phyloP scores from a whole-genome alignment of 2,888 invertebrate genomes.

The Deroplatys truncata region DNA sequence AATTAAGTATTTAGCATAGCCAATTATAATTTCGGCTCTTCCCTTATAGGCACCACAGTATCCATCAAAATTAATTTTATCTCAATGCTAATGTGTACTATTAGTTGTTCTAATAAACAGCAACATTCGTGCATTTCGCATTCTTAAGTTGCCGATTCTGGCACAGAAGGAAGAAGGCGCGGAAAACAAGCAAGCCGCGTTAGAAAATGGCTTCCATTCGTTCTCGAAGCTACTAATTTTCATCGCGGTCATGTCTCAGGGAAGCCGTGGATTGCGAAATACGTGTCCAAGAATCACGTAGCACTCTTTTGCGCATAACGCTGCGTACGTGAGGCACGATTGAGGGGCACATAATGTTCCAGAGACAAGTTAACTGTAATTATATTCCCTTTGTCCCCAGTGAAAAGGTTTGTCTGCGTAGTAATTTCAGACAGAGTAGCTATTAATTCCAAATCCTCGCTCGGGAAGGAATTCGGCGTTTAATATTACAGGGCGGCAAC shows the following conservation, averaged over 20 bases:
- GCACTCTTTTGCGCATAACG: neutral
- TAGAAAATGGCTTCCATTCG: neutral
- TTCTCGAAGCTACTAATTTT: neutral
- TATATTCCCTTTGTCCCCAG: neutral
- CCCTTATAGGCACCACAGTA: no score
- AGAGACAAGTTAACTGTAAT: neutral
- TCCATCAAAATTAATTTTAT: no score
- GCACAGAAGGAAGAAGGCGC: neutral
- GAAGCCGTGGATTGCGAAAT: neutral
- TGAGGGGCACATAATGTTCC: neutral
- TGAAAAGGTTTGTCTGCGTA: neutral
- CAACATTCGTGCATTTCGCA: no score
- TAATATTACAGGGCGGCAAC: slow-evolving; percentile 20
- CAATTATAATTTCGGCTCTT: no score
- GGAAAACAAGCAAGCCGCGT: neutral
- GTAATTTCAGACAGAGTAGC: neutral
- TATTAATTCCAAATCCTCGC: slow-evolving; percentile 2
- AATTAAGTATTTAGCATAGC: no score
- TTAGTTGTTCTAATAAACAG: no score
- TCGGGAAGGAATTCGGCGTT: neutral
- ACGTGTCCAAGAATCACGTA: neutral
- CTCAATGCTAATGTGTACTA: no score
- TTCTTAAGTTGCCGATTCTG: neutral
- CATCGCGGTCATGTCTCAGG: neutral
- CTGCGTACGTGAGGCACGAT: neutral